A percentile compares a stretch with the other conserved stretches of the same genome.
phyloP scores from a whole-genome alignment of 2,888 invertebrate genomes.

The Arge pagana region DNA sequence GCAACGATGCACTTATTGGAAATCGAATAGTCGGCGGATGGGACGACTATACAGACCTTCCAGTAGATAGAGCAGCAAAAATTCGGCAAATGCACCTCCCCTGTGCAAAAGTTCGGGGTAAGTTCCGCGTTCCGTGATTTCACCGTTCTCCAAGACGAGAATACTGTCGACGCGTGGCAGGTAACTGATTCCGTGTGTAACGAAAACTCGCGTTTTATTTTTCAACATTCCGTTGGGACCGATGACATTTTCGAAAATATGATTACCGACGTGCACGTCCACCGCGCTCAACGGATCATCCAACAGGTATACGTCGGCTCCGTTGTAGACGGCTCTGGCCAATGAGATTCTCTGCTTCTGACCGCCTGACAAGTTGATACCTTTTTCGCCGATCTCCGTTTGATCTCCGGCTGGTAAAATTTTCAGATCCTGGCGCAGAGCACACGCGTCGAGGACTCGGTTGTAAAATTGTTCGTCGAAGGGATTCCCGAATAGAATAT shows the following conservation, averaged over 20 bases:
- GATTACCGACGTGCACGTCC: slow-evolving; percentile 96
- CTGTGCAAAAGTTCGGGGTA: slow-evolving; percentile 87
- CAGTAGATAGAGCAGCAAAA: slow-evolving; percentile 78
- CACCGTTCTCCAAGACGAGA: slow-evolving; percentile 85
- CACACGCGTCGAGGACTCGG: slow-evolving; percentile 86
- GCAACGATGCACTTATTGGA: background rate
- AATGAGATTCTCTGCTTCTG: slow-evolving; percentile 91
- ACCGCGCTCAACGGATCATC: slow-evolving; percentile 97
- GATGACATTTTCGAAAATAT: slow-evolving; percentile 93
- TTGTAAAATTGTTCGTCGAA: slow-evolving; percentile 75
- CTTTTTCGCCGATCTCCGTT: slow-evolving; percentile 98
- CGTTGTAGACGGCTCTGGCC: slow-evolving; percentile 88
- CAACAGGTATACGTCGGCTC: slow-evolving; percentile 87
- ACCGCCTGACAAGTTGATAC: slow-evolving; percentile 84
- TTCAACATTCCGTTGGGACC: slow-evolving; percentile 79
- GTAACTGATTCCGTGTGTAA: slow-evolving; percentile 94
- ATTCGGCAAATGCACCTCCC: slow-evolving; percentile 85
- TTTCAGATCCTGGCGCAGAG: slow-evolving; percentile 87
- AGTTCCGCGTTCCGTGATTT: slow-evolving; percentile 86
- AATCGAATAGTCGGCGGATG: background rate
- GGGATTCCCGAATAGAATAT: slow-evolving; percentile 86
- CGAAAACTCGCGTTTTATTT: slow-evolving; percentile 84
- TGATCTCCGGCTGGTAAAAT: slow-evolving; percentile 94
- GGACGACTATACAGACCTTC: slow-evolving; percentile 61
- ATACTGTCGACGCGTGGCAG: slow-evolving; percentile 89